Conservation (phyloP, 2,797 vertebrate species). For the Smutsia gigantea region DNA sequence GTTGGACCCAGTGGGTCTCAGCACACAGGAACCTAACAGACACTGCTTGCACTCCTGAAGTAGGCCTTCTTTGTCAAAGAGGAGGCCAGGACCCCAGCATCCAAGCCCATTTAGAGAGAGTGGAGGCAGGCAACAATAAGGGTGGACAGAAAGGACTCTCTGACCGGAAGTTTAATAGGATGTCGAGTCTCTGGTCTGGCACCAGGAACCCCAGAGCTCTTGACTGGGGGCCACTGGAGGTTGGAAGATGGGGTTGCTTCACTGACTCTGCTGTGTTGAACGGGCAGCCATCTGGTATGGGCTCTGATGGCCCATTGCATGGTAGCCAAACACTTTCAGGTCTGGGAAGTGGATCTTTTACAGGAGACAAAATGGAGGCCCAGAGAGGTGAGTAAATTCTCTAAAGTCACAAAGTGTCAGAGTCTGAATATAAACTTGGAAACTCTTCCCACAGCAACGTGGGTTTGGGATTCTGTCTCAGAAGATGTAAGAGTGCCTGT, state of each 20-base stretch:
- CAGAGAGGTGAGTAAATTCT: not conserved
- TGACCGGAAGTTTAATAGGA: not conserved
- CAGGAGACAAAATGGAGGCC: constrained; percentile 23
- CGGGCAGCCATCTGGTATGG: not conserved
- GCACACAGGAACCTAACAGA: not conserved
- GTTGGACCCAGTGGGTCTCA: not conserved
- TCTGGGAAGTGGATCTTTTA: not conserved
- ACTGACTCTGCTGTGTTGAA: not conserved
- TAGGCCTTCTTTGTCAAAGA: constrained; percentile 15
- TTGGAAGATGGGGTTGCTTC: not conserved
- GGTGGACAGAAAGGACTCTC: not conserved
- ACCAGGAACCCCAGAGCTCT: not conserved
- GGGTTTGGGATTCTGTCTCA: not conserved
- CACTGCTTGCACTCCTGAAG: constrained; percentile 8
- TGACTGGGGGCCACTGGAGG: not conserved
- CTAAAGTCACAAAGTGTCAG: not conserved
- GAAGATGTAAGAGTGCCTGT: not conserved
- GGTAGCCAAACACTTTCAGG: constrained; percentile 30
- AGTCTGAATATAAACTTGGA: constrained; percentile 7
- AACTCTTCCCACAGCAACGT: not conserved
- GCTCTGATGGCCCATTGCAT: not conserved
- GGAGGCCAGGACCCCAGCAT: not conserved
- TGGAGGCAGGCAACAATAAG: not conserved
- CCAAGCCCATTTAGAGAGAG: not conserved
- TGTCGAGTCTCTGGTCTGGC: not conserved